Base-by-base conservation (phyloP, 1,140 invertebrate genomes). In the Diabrotica virgifera region DNA sequence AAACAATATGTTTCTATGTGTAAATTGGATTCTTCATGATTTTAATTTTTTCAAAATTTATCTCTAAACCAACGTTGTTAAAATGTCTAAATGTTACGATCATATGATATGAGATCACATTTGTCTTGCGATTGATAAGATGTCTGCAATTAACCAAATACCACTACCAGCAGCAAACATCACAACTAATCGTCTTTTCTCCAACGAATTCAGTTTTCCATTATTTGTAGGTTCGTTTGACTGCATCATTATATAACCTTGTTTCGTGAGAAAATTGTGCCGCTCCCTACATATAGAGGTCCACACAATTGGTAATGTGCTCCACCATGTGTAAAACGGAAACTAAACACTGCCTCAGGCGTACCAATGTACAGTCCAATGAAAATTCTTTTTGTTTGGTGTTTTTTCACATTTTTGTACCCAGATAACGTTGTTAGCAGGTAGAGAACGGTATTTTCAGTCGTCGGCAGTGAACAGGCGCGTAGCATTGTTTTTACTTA, bases 271-370 rank as follows among this genome's bases (percentile, higher is more conserved):
- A 70, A 59, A 55, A 59, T 67, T 37, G 50, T 63, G 62, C 71
- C 71, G 67, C 71, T 69, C 65, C 52, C 65, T 64, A 24, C 40
- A 58, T 52, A 72, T 63, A 52, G 59, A 53, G 64, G 64, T 64
- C 62, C 14, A 59, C 68, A 75, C 68, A 68, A 75, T 76, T 74
- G 73, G 74, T 74, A 72, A 74, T 72, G 73, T 77, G 76, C 70
- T 70, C 74, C 72, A 69, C 71, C 74, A 77, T 77, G 76, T 74
- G 76, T 74, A 75, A 77, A 77, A 69, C 76, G 76, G 76, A 77
- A 77, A 77, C 73, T 71, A 72, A 77, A 62, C 52, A 62, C 60
- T 54, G 60, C 60, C 60, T 54, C 9, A 62, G 60, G 60, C 60
- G 12, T 67, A 59, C 68, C 67, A 61, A 46, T n/a, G 65, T 68